Conservation (phyloP, 2,888 invertebrate species). For the Macrophya alboannulata region DNA sequence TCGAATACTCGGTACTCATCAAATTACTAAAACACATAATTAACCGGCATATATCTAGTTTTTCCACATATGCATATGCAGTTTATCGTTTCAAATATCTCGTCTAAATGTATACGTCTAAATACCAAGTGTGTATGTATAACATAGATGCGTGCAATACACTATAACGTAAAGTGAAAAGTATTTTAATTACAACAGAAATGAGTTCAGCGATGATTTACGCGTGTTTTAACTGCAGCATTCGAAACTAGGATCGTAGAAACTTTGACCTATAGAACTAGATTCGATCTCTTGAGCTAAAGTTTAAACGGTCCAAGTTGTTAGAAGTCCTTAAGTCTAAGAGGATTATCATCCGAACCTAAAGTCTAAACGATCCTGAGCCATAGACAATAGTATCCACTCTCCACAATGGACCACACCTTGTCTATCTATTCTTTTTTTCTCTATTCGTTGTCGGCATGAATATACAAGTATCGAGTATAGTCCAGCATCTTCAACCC, state of each 20-base stretch:
- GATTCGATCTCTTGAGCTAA: constrained; percentile 5
- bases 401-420: constrained; percentile 38
- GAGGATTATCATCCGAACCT: constrained; percentile 26
- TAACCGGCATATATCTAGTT: constrained; percentile 5
- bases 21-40: constrained; percentile 11
- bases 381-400: constrained; percentile 27
- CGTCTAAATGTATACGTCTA: no score
- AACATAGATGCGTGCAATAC: neutral
- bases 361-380: constrained; percentile 42
- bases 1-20: neutral
- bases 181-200: neutral
- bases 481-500: neutral
- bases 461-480: neutral
- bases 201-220: neutral
- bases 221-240: neutral
- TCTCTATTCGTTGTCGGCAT: neutral
- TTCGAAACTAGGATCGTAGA: neutral
- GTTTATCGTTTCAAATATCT: neutral
- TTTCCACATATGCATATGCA: neutral
- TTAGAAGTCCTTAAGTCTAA: constrained; percentile 15
- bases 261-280: constrained; percentile 35
- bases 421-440: neutral
- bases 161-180: neutral
- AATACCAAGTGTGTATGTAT: no score
- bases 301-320: constrained; percentile 25